A percentile compares a stretch with the other conserved stretches of the same genome.
Evolutionary conservation across 2,797 vertebrate species (phyloP).

Genomic region (Iguana delicatissima): DNA sequence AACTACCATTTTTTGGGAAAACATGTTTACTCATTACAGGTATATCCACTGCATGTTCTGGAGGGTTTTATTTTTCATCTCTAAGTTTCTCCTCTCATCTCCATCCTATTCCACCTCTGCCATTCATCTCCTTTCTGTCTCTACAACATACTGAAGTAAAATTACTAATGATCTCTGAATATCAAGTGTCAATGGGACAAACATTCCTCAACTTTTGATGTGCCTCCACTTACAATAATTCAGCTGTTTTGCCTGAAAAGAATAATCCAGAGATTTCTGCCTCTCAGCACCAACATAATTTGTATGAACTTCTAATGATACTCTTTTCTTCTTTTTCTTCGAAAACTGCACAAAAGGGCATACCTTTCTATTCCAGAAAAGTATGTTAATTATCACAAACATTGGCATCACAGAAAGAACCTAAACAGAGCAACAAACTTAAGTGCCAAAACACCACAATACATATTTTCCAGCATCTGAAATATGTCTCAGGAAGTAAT

Average conservation of each 20-base stretch:
- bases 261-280: background rate
- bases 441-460: background rate
- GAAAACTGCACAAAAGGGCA: conserved; percentile 40
- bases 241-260: background rate
- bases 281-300: background rate
- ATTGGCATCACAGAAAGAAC: conserved; percentile 41
- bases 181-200: background rate
- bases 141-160: background rate
- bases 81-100: background rate
- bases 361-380: conserved; percentile 28
- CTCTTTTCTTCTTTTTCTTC: background rate
- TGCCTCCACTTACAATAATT: background rate
- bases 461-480: conserved; percentile 24
- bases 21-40: background rate
- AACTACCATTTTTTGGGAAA: background rate
- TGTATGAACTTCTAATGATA: background rate
- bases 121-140: background rate
- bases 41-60: background rate
- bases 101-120: too few species aligned
- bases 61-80: background rate
- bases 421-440: conserved; percentile 30
- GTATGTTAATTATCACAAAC: conserved; percentile 24
- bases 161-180: background rate
- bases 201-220: background rate
- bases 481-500: conserved; percentile 30